phyloP scores from a whole-genome alignment of 2,797 vertebrate genomes.

The Pyrocephalus nanus region DNA sequence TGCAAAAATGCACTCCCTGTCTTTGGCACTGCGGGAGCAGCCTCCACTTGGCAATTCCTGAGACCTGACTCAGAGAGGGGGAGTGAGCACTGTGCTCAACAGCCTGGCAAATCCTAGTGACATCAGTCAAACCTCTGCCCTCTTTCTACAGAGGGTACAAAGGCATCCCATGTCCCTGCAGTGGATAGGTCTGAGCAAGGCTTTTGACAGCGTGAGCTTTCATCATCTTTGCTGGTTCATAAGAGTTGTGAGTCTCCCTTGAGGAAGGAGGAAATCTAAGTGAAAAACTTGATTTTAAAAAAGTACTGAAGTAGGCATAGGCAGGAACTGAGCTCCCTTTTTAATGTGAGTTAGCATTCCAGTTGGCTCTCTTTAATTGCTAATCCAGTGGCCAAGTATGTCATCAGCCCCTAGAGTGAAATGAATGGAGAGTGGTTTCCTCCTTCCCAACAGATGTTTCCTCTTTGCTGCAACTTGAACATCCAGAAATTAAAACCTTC shows the following conservation, averaged over 20 bases:
- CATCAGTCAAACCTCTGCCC: neutral
- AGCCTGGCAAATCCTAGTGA: neutral
- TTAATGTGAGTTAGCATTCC: slow-evolving; percentile 13
- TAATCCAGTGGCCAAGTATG: slow-evolving; percentile 18
- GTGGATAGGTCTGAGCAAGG: neutral
- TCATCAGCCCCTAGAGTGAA: slow-evolving; percentile 21
- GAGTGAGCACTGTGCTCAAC: neutral
- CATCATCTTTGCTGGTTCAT: neutral
- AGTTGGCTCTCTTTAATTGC: slow-evolving; percentile 13
- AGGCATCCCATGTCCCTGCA: accelerated
- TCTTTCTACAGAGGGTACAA: neutral
- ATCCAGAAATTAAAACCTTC: neutral
- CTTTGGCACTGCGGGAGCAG: neutral
- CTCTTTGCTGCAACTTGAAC: neutral
- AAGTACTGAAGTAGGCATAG: neutral
- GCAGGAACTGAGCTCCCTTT: neutral
- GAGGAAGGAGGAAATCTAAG: neutral
- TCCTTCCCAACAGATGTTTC: slow-evolving; percentile 43
- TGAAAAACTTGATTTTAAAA: neutral
- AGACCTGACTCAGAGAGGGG: neutral
- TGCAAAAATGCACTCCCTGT: neutral
- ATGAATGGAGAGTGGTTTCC: neutral
- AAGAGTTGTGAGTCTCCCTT: neutral
- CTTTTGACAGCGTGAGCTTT: neutral
- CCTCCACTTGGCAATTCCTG: neutral